Percentiles rank a stretch among this genome's conserved stretches.
Conservation (phyloP, 2,113 vertebrate species). For the Panthera uncia region DNA sequence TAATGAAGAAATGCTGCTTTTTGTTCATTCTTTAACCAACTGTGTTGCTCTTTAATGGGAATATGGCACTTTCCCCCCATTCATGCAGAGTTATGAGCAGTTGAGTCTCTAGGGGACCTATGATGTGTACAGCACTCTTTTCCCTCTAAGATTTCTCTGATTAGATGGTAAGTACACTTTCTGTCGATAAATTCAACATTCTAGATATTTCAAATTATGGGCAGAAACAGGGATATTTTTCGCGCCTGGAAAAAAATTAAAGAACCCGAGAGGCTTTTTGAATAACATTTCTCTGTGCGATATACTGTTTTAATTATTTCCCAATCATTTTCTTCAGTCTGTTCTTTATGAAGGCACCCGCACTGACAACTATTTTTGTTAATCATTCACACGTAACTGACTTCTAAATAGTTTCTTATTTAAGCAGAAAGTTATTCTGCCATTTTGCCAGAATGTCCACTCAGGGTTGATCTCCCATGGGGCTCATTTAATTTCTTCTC, state of each 20-base stretch:
- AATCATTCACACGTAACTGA: constrained; percentile 58
- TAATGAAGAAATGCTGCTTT: constrained; percentile 65
- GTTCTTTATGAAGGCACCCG: constrained; percentile 66
- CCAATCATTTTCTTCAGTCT: constrained; percentile 73
- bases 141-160: constrained; percentile 11
- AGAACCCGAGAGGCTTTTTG: constrained; percentile 56
- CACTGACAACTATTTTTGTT: constrained; percentile 71
- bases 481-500: constrained; percentile 56
- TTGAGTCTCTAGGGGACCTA: background rate
- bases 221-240: constrained; percentile 64
- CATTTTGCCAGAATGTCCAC: constrained; percentile 69
- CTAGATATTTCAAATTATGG: constrained; percentile 9
- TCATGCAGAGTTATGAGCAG: constrained; percentile 7
- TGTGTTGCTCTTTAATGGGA: background rate
- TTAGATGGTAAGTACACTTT: constrained; percentile 32
- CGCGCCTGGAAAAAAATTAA: constrained; percentile 58
- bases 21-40: constrained; percentile 72
- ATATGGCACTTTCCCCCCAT: background rate
- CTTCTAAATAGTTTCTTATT: constrained; percentile 74
- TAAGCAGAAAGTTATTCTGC: constrained; percentile 74
- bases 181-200: constrained; percentile 32
- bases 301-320: constrained; percentile 80
- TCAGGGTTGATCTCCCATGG: constrained; percentile 74
- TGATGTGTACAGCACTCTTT: background rate
- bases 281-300: constrained; percentile 33